Conservation (phyloP, 2,888 invertebrate genomes). For the Reticulitermes lucifugus region DNA sequence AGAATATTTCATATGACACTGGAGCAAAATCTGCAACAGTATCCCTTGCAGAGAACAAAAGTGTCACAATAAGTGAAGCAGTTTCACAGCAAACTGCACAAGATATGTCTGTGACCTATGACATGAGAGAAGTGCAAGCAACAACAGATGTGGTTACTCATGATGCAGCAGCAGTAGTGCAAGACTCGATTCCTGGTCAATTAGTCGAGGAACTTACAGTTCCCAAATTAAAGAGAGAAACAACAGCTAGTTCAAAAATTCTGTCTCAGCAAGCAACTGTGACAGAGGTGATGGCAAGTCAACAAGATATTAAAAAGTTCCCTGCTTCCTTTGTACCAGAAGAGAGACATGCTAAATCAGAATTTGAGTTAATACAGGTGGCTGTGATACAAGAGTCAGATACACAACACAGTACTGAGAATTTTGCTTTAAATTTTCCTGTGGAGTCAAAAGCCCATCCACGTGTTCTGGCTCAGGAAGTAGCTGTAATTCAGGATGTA, state of each 20-base stretch:
- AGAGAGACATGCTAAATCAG: slow-evolving; percentile 37
- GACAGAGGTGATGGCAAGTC: slow-evolving; percentile 20
- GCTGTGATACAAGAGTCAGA: slow-evolving; percentile 46
- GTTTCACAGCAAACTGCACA: slow-evolving; percentile 49
- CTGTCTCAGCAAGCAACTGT: slow-evolving; percentile 43
- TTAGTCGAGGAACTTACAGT: slow-evolving; percentile 39
- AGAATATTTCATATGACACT: slow-evolving; percentile 56
- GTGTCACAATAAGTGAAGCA: slow-evolving; percentile 50
- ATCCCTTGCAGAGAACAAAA: slow-evolving; percentile 47
- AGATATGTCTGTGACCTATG: slow-evolving; percentile 37
- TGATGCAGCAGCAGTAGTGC: slow-evolving; percentile 40
- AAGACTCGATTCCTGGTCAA: slow-evolving; percentile 47
- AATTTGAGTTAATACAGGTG: slow-evolving; percentile 28
- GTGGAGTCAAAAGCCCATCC: slow-evolving; percentile 34
- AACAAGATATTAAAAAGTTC: slow-evolving; percentile 25
- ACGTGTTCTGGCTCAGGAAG: slow-evolving; percentile 37
- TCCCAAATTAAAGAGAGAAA: slow-evolving; percentile 36
- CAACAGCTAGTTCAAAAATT: slow-evolving; percentile 33
- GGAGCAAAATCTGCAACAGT: slow-evolving; percentile 42
- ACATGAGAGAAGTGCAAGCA: slow-evolving; percentile 45
- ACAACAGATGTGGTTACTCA: slow-evolving; percentile 42
- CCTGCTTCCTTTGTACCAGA: neutral
- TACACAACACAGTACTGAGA: neutral
- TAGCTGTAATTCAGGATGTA: slow-evolving; percentile 37
- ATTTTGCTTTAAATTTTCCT: slow-evolving; percentile 25